Base-by-base conservation (phyloP, 2,888 invertebrate genomes). In the Bugulina stolonifera region DNA sequence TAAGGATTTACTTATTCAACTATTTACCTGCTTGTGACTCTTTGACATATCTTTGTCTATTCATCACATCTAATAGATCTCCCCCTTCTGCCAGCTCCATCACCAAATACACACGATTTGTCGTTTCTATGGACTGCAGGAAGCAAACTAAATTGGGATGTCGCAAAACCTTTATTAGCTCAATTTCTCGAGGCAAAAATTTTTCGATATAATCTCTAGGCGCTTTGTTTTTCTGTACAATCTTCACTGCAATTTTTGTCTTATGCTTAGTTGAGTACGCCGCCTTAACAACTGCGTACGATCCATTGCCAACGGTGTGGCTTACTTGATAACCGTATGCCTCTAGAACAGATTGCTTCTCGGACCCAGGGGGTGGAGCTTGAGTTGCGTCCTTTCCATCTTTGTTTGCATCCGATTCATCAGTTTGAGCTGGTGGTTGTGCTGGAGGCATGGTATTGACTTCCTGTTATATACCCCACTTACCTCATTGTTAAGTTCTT, bases 181-280 rank as follows among this genome's bases (percentile, higher is more conserved):
- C 80, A 14, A 82, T 78, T 75, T 83, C 83, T 69, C 83, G 77
- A 0, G 83, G 82, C 14, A 82, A 76, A 74, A 83, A 83, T 74
- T 82, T 83, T 1, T 72, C 72, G 22, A 82, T 72, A 71, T 79
- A 83, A 69, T 82, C 83, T 1, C 76, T 74, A 2, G 79, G 80
- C 1, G 82, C 81, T 57, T 78, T 79, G 69, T 76, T 76, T 75
- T 81, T 82, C 2, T 79, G 79, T 1, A 83, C 80, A 54, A 83
- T 80, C 76, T 83, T 83, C n/a, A 83, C 77, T 0, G 82, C 83
- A 0, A 83, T 81, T 73, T 78, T 77, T 29, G 74, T 74, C 70
- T 79, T 79, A 76, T 80, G 78, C 27, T 78, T 77, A 10, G 77
- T 73, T 23, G 81, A 81, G 73, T 78, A 80, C 0, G 82, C 81